These are phyloP conservation scores for Urophycis tenuis DNA, from an alignment of 2,797 vertebrate genomes.

Conservation along the genomic window DNA sequence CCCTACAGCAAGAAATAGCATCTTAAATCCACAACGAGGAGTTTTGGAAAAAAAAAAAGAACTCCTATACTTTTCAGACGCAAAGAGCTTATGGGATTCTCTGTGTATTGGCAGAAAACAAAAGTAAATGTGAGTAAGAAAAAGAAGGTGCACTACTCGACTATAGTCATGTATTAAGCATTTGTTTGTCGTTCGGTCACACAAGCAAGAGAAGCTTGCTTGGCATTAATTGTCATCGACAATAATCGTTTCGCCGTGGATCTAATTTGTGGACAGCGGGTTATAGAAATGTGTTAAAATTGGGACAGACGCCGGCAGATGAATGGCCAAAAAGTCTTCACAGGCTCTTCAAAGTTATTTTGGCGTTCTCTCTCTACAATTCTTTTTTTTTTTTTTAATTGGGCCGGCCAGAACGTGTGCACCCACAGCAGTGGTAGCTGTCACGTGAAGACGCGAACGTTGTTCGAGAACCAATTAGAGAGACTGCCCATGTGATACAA, in stretches of 20 bases:
- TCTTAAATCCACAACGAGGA: constrained; percentile 5
- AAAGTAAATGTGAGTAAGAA: background rate
- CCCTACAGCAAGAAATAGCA: background rate
- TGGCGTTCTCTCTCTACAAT: background rate
- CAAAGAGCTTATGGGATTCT: background rate
- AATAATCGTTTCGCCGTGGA: background rate
- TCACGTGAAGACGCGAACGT: background rate
- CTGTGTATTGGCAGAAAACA: background rate
- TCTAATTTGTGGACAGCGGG: background rate
- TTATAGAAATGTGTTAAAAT: background rate
- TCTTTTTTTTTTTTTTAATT: constrained; percentile 1
- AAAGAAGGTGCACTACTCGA: background rate
- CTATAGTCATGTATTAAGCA: background rate
- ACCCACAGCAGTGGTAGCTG: background rate
- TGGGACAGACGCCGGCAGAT: background rate
- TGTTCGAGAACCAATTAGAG: background rate
- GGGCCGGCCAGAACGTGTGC: background rate
- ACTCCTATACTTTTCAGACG: constrained; percentile 25
- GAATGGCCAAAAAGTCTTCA: background rate
- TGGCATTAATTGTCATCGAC: background rate
- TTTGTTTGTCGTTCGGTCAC: background rate
- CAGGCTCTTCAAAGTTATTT: background rate
- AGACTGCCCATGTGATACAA: background rate
- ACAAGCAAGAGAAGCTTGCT: background rate
- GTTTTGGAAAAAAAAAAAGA: constrained; percentile 36